These are phyloP conservation scores for Aratinga solstitialis DNA, from an alignment of 2,797 vertebrate genomes.

Conservation along the genomic window DNA sequence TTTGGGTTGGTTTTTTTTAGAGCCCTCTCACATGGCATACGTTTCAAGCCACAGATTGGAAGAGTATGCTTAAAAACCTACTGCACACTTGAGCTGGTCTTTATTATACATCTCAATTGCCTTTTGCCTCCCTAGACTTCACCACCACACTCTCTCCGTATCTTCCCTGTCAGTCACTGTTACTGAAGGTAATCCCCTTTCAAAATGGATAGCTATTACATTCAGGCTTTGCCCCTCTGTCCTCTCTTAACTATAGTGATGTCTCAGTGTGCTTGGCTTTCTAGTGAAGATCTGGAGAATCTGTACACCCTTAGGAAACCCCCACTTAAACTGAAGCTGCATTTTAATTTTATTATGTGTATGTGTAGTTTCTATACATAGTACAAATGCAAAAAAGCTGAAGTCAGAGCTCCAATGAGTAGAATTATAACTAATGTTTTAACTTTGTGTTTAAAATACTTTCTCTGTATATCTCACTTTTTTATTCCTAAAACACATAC, in stretches of 20 bases:
- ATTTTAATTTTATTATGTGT: neutral
- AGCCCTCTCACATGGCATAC: accelerated
- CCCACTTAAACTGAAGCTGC: neutral
- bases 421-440: neutral
- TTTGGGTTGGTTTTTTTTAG: neutral
- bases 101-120: neutral
- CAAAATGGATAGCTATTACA: neutral
- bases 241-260: neutral
- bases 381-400: neutral
- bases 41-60: neutral
- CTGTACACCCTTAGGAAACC: neutral
- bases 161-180: neutral
- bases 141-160: neutral
- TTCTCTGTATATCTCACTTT: neutral
- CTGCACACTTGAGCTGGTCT: neutral
- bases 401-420: neutral
- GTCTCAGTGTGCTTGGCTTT: neutral
- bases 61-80: neutral
- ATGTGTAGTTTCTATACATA: neutral
- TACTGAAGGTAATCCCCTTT: neutral
- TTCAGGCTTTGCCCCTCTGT: neutral
- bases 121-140: neutral
- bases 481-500: neutral
- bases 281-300: neutral
- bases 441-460: neutral